phyloP scores from a whole-genome alignment of 2,113 vertebrate genomes.

The Erythrolamprus reginae region DNA sequence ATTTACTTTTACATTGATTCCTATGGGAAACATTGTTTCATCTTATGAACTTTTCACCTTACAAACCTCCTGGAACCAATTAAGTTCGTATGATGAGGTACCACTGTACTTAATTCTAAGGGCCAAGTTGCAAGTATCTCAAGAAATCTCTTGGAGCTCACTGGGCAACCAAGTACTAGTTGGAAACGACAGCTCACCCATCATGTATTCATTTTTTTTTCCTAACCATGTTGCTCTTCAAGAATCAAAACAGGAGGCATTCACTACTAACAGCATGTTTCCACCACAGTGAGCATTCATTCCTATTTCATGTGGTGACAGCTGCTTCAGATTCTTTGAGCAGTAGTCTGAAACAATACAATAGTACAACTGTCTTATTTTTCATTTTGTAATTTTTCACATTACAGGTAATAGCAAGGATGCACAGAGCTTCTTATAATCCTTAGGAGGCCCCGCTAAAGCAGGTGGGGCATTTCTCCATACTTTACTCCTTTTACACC shows the following conservation, averaged over 20 bases:
- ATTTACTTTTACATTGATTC: too few species aligned
- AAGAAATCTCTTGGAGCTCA: slow-evolving; percentile 11
- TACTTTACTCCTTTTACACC: background rate
- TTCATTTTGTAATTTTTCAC: background rate
- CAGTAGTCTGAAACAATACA: background rate
- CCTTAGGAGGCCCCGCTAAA: background rate
- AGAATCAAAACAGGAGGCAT: background rate
- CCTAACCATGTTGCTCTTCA: background rate
- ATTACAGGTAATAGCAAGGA: background rate
- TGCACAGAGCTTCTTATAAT: background rate
- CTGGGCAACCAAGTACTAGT: slow-evolving; percentile 4
- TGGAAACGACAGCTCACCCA: slow-evolving; percentile 1
- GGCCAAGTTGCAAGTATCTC: slow-evolving; percentile 13
- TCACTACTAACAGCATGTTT: background rate
- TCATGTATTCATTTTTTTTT: background rate
- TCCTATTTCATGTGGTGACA: background rate
- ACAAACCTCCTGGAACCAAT: too few species aligned
- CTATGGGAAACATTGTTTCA: too few species aligned
- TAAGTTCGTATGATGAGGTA: too few species aligned
- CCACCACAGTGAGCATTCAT: background rate
- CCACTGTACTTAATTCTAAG: slow-evolving; percentile 12
- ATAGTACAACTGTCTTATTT: background rate
- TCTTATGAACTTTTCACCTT: too few species aligned
- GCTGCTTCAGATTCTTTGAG: background rate
- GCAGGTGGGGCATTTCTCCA: background rate